A percentile compares a stretch with the other conserved stretches of the same genome.
Evolutionary conservation across 2,888 invertebrate species (phyloP).

Genomic region (Bhutanitis thaidina): DNA sequence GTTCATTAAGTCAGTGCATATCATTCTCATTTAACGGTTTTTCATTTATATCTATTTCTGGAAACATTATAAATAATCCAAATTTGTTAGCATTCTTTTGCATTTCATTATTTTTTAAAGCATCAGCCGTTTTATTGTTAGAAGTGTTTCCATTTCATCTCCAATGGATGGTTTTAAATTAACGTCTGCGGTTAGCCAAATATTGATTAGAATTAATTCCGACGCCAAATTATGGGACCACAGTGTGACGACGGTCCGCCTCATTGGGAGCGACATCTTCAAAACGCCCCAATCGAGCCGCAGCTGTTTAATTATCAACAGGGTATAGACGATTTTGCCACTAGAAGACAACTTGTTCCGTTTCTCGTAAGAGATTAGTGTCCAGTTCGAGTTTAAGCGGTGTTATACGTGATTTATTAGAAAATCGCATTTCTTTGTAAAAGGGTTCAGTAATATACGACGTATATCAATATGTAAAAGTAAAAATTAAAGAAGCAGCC

Average conservation of each 20-base stretch:
- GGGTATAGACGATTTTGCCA: slow-evolving; percentile 54
- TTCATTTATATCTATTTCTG: too few relatives aligned
- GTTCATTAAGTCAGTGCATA: too few relatives aligned
- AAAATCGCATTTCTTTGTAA: slow-evolving; percentile 32
- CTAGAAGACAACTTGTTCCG: slow-evolving; percentile 54
- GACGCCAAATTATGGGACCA: slow-evolving; percentile 8
- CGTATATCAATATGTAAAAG: too few relatives aligned
- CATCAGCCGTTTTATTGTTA: too few relatives aligned
- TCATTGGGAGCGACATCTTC: slow-evolving; percentile 27
- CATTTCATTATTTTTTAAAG: too few relatives aligned
- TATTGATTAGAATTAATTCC: slow-evolving; percentile 21
- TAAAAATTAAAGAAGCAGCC: too few relatives aligned
- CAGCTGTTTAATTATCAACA: slow-evolving; percentile 70
- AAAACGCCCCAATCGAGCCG: slow-evolving; percentile 38
- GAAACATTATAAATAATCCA: too few relatives aligned
- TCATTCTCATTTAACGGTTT: too few relatives aligned
- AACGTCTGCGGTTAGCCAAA: slow-evolving; percentile 4
- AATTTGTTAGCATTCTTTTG: too few relatives aligned
- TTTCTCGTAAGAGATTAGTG: slow-evolving; percentile 29
- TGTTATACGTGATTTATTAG: too few relatives aligned
- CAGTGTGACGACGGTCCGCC: slow-evolving; percentile 16
- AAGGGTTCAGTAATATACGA: too few relatives aligned
- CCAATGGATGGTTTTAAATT: neutral
- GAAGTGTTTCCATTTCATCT: neutral
- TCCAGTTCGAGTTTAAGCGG: slow-evolving; percentile 27